Base-by-base conservation (phyloP, 2,888 invertebrate genomes). In the Hydrotaea cyrtoneurina region DNA sequence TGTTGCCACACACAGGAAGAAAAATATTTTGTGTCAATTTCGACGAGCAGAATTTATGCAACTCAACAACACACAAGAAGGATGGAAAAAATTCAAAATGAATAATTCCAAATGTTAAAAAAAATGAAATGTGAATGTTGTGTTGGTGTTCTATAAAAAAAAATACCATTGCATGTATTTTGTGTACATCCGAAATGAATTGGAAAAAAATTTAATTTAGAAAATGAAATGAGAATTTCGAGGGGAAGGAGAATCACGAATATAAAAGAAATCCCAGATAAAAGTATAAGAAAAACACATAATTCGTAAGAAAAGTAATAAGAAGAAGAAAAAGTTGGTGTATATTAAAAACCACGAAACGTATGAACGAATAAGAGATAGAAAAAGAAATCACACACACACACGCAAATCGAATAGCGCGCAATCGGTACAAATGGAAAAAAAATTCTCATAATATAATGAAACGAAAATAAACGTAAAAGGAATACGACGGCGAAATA, bases 331-430 rank as follows among this genome's bases (percentile, higher is more conserved):
- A 17, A 19, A 31, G 7, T 31, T 31, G 31, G 31, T 23, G 39
- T 75, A 46, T 71, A 53, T 71, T 78, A 69, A 82, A 66, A 79
- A 73, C 69, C 57, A 74, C 72, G 59, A 69, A 69, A 77, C 66
- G 66, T 89, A 89, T 88, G 59, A 82, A 46, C 74, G 59, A 88
- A 87, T 88, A 90, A 89, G 88, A 88, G 87, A 87, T 86, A 86
- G 86, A 86, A 87, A 86, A 86, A 82, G 84, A 75, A 85, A 17
- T 59, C 64, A 64, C 64, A 43, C 21, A 66, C 17, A 43, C 21
- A 43, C 66, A 17, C 31, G 17, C 17, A 64, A 64, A 64, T 36
- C 64, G 66, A 82, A 81, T 86, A 85, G 79, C 82, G 82, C 84
- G 84, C 77, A 85, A 85, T 76, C 73, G 81, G 72, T 64, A 57